These are phyloP conservation scores for Apeira syringaria DNA, from an alignment of 2,888 invertebrate species.

Conservation along the genomic window DNA sequence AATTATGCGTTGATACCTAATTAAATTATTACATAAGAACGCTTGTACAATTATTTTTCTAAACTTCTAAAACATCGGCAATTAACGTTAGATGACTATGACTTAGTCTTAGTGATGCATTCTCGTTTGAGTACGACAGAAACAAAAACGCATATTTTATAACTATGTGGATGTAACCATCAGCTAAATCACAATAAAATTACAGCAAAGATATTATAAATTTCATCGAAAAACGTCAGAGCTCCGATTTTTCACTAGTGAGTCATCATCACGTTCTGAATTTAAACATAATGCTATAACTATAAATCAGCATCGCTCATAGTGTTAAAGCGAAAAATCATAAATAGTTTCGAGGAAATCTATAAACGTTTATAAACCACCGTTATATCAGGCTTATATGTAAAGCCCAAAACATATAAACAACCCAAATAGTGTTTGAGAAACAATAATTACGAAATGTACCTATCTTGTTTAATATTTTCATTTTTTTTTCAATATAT, in stretches of 20 bases:
- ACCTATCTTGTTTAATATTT: background rate
- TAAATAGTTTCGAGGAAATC: conserved; percentile 15
- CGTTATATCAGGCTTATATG: conserved; percentile 9
- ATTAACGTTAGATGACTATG: too few species aligned
- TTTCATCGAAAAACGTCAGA: conserved; percentile 8
- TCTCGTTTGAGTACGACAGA: too few species aligned
- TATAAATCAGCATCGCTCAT: conserved; percentile 17
- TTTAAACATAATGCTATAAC: conserved; percentile 11
- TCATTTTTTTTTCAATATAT: too few species aligned
- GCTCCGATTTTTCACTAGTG: conserved; percentile 7
- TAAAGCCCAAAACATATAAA: conserved; percentile 13
- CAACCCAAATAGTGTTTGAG: conserved; percentile 1
- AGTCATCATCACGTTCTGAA: conserved; percentile 14
- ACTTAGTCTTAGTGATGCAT: too few species aligned
- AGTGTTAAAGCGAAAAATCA: conserved; percentile 15
- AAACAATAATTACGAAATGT: conserved; percentile 1
- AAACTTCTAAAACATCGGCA: too few species aligned
- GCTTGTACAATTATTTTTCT: too few species aligned
- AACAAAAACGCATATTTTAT: background rate
- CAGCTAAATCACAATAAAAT: background rate
- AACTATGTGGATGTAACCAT: background rate
- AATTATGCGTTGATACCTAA: too few species aligned
- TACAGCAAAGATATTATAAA: background rate
- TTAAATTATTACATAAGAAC: too few species aligned
- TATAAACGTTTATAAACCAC: conserved; percentile 13